A percentile compares a stretch with the other conserved stretches of the same genome.
These are phyloP conservation scores for Gadus chalcogrammus DNA, from an alignment of 2,113 vertebrate genomes.

Conservation along the genomic window DNA sequence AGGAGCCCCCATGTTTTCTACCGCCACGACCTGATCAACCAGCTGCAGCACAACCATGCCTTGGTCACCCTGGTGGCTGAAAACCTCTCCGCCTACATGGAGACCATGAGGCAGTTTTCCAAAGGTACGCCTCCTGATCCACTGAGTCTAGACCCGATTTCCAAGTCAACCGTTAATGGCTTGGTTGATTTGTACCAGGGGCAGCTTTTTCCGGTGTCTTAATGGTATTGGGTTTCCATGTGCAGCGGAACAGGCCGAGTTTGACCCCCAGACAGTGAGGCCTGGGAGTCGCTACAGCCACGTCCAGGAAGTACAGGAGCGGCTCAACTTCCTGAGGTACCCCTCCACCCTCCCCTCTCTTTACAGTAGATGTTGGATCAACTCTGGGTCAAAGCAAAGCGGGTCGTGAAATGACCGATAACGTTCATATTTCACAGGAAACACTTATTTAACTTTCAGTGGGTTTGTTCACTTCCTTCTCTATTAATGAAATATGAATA, in stretches of 20 bases:
- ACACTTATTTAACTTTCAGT: too few relatives aligned
- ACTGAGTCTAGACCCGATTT: neutral
- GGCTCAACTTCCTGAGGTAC: conserved; percentile 95
- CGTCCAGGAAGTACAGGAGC: conserved; percentile 97
- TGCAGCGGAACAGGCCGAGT: conserved; percentile 89
- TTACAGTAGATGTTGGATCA: too few relatives aligned
- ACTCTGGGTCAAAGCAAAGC: too few relatives aligned
- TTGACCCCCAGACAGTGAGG: conserved; percentile 96
- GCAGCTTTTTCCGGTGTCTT: neutral
- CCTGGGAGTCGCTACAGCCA: conserved; percentile 97
- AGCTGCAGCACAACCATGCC: conserved; percentile 98
- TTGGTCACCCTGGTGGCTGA: conserved; percentile 97
- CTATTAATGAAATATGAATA: too few relatives aligned
- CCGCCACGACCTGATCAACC: conserved; percentile 98
- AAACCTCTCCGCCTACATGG: conserved; percentile 98
- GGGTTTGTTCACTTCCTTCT: too few relatives aligned
- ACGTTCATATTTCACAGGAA: too few relatives aligned
- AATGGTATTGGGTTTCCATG: conserved; percentile 6
- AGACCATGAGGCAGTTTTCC: conserved; percentile 94
- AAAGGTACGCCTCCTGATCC: conserved; percentile 80
- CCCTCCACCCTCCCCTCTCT: too few relatives aligned
- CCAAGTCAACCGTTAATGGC: neutral
- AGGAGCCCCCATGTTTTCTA: conserved; percentile 98
- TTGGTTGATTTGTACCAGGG: neutral
- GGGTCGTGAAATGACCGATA: neutral